These are phyloP conservation scores for Autographa gamma DNA, from an alignment of 2,888 invertebrate genomes.

Conservation along the genomic window DNA sequence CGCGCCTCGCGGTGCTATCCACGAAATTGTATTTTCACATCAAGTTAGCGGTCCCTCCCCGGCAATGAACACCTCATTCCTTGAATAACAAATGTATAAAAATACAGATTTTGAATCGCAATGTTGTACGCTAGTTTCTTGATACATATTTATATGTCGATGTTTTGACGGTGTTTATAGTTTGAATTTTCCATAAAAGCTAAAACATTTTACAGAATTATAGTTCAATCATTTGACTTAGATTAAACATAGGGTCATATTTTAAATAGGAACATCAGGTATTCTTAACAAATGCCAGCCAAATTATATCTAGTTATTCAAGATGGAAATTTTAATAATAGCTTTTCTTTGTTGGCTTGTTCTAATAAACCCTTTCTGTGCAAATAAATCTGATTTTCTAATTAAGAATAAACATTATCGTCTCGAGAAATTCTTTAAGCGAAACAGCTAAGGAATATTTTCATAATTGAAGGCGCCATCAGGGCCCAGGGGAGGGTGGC, in stretches of 20 bases:
- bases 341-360: conserved; percentile 61
- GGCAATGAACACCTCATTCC: conserved; percentile 54
- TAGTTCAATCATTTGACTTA: background rate
- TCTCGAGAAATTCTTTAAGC: conserved; percentile 66
- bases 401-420: conserved; percentile 74
- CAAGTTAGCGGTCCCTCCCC: conserved; percentile 58
- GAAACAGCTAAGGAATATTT: conserved; percentile 71
- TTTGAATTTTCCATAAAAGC: background rate
- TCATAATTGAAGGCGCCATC: conserved; percentile 70
- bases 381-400: conserved; percentile 74
- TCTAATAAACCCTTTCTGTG: conserved; percentile 61
- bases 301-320: conserved; percentile 5
- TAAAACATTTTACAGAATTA: background rate
- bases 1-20: conserved; percentile 55
- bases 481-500: conserved; percentile 39
- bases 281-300: conserved; percentile 14
- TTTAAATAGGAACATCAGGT: background rate
- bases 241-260: background rate
- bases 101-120: conserved; percentile 9
- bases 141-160: background rate
- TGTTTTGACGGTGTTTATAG: background rate
- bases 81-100: conserved; percentile 61
- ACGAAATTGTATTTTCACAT: conserved; percentile 66
- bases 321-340: conserved; percentile 49
- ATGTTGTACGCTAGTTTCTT: background rate